phyloP scores from a whole-genome alignment of 2,888 invertebrate genomes.

The Drosophila meridiana region DNA sequence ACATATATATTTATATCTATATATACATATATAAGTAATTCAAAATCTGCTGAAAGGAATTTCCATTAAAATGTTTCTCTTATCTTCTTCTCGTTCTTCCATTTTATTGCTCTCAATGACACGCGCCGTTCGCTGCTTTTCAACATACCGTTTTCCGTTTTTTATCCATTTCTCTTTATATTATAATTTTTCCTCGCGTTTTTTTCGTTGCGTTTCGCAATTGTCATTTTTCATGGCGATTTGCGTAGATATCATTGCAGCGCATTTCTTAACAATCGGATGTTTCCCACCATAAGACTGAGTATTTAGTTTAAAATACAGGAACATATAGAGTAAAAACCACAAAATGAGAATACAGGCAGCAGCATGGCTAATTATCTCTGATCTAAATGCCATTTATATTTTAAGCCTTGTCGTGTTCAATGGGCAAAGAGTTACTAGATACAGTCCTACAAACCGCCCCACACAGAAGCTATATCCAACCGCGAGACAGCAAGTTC shows the following conservation, averaged over 20 bases:
- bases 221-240: slow-evolving; percentile 27
- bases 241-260: slow-evolving; percentile 79
- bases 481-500: slow-evolving; percentile 6
- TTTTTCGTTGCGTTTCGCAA: slow-evolving; percentile 31
- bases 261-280: slow-evolving; percentile 85
- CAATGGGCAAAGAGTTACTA: slow-evolving; percentile 57
- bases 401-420: slow-evolving; percentile 50
- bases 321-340: slow-evolving; percentile 37
- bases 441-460: slow-evolving; percentile 6
- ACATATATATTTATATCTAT: slow-evolving; percentile 50
- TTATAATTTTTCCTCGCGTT: slow-evolving; percentile 21
- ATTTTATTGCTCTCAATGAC: slow-evolving; percentile 68
- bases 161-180: slow-evolving; percentile 30
- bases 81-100: slow-evolving; percentile 77
- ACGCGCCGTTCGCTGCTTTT: slow-evolving; percentile 68
- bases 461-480: slow-evolving; percentile 29
- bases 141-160: slow-evolving; percentile 62
- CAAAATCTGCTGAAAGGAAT: slow-evolving; percentile 78
- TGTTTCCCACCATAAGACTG: slow-evolving; percentile 85
- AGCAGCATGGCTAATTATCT: slow-evolving; percentile 17
- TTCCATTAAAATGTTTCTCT: slow-evolving; percentile 78
- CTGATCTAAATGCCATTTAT: slow-evolving; percentile 23
- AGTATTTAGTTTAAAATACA: slow-evolving; percentile 83
- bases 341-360: slow-evolving; percentile 31
- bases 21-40: slow-evolving; percentile 62